Conservation (phyloP, 2,797 vertebrate genomes). For the Varecia variegata region DNA sequence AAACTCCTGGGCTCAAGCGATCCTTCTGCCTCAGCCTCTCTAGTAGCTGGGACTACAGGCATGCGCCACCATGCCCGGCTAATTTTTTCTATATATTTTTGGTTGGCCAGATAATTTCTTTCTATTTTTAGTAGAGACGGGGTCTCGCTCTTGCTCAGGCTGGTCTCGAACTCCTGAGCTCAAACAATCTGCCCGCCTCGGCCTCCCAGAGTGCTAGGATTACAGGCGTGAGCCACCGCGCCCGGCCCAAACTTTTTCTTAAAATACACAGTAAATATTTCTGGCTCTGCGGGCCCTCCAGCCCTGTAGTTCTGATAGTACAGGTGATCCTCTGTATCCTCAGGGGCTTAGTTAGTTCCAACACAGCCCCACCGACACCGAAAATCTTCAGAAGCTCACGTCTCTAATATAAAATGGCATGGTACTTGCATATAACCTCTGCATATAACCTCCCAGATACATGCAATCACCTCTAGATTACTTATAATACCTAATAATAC, state of each 20-base stretch:
- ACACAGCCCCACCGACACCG: background rate
- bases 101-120: too few relatives aligned
- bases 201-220: too few relatives aligned
- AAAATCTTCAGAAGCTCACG: background rate
- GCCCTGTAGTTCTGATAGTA: background rate
- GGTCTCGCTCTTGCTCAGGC: too few relatives aligned
- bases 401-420: background rate
- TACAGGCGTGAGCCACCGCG: too few relatives aligned
- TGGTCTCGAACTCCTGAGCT: too few relatives aligned
- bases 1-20: too few relatives aligned
- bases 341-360: background rate
- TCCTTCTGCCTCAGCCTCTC: too few relatives aligned
- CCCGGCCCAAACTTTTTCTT: conserved; percentile 1
- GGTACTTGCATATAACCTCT: background rate
- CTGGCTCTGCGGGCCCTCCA: background rate
- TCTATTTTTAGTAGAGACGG: too few relatives aligned
- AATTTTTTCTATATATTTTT: too few relatives aligned
- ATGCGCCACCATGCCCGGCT: too few relatives aligned
- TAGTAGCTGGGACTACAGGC: too few relatives aligned
- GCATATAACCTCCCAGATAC: background rate
- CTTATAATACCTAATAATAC: background rate
- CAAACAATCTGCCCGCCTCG: too few relatives aligned
- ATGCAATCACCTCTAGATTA: background rate
- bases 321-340: background rate
- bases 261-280: background rate